Conservation (phyloP, 37 sponge, comb jelly and placozoan species). For the Ianthella basta region DNA sequence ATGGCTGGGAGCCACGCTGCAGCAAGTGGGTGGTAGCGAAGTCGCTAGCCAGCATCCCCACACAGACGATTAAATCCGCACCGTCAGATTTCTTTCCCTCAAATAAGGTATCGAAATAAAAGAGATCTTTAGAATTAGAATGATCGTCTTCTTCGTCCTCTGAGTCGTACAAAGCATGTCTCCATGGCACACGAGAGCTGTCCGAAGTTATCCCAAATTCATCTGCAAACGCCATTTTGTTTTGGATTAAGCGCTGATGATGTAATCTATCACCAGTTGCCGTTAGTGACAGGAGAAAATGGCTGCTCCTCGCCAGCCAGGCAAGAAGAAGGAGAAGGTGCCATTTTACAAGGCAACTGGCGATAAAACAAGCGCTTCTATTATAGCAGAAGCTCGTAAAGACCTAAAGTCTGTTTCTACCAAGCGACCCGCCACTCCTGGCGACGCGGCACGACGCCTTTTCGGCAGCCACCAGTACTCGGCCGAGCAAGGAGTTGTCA, state of each 20-base stretch:
- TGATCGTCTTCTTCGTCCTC: background rate
- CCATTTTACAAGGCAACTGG: conserved; percentile 20
- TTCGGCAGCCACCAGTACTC: conserved; percentile 37
- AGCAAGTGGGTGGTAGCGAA: background rate
- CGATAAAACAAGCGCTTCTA: conserved; percentile 56
- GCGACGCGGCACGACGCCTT: conserved; percentile 31
- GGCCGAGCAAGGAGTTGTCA: background rate
- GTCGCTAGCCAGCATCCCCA: background rate
- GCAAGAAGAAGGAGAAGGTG: conserved; percentile 4
- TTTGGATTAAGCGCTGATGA: too few relatives aligned
- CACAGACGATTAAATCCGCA: background rate
- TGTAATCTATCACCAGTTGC: background rate
- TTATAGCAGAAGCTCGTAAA: conserved; percentile 72
- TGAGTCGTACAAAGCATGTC: conserved; percentile 11
- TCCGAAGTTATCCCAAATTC: conserved; percentile 12
- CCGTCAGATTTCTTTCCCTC: too few relatives aligned
- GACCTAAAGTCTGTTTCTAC: conserved; percentile 56
- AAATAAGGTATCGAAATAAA: background rate
- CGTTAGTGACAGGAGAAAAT: background rate
- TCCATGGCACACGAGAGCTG: conserved; percentile 4
- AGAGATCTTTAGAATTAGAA: background rate
- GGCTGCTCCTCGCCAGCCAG: background rate
- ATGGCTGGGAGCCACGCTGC: background rate
- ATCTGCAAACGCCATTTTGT: conserved; percentile 27
- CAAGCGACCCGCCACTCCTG: conserved; percentile 72